Base-by-base conservation (phyloP, 2,113 vertebrate species). In the Mormyrus iriodes region DNA sequence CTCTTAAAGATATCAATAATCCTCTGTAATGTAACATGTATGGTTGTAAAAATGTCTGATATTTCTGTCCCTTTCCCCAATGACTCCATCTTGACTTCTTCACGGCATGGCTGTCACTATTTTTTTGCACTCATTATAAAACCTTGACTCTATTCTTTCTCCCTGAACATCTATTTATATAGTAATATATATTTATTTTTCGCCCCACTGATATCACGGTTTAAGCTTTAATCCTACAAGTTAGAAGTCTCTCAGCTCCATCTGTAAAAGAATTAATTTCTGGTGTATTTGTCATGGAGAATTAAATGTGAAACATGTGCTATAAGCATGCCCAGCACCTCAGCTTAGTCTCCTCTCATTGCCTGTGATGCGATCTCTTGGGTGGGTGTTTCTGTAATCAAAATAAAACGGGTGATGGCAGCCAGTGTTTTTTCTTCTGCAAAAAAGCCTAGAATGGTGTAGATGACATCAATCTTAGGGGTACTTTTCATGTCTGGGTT, bases 111-210 rank as follows among this genome's bases (percentile, higher is more conserved):
- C 17, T 89, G 88, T 91, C 19, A 44, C 15, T 46, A 48, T 48
- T 3, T 84, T n/a, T 88, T 93, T 92, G 49, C 39, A 17, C 49
- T 48, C 85, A 55, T 86, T 53, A 53, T 35, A 86, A 86, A 86
- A 35, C 85, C 85, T 86, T 48, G 27, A 86, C 27, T 86, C 49
- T 31, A 15, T 51, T 51, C n/a, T 24, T 21, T 51, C 19, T 61
- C 21, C 69, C 52, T 17, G n/a, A 52, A 46, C 52, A 35, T 61
- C 19, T 85, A 86, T 86, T 69, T 58, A 86, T 52, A 17, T 86
- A 52, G 27, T 24, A 35, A 52, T 51, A 86, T 86, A 86, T 52
- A 52, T 53, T 65, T 39, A 55, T 84, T n/a, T 65, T 53, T 24
- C 7, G 39, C 73, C 44, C 85, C 61, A 86, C n/a, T 24, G 27